Conservation (phyloP, 92 coral and sea anemone species). For the Parazoanthus swiftii region DNA sequence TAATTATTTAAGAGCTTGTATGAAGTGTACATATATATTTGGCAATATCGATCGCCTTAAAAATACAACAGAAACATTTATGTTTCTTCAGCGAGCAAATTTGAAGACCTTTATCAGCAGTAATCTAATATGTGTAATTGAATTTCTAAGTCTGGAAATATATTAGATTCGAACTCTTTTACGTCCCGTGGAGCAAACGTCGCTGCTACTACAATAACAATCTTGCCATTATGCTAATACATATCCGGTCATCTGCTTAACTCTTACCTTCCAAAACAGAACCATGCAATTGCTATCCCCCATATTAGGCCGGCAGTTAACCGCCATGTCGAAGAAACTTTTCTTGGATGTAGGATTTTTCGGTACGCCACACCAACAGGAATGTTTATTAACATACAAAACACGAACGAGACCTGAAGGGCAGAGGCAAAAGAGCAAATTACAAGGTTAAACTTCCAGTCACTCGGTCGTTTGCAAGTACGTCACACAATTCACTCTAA, state of each 20-base stretch:
- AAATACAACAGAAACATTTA: neutral
- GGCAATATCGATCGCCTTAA: neutral
- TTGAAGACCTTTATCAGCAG: neutral
- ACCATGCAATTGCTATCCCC: slow-evolving; percentile 73
- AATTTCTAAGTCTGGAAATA: neutral
- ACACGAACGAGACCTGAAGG: slow-evolving; percentile 53
- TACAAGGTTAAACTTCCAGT: neutral
- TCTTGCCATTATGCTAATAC: slow-evolving; percentile 7
- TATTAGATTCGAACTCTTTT: neutral
- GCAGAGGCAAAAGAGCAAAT: slow-evolving; percentile 16
- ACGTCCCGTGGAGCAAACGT: neutral
- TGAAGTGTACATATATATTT: neutral
- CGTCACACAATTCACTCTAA: neutral
- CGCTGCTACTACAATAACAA: neutral
- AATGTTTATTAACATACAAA: slow-evolving; percentile 62
- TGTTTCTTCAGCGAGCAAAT: neutral
- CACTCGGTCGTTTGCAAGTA: neutral
- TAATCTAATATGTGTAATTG: no score
- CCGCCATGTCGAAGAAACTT: slow-evolving; percentile 59
- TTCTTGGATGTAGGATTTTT: slow-evolving; percentile 58
- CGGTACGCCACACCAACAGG: slow-evolving; percentile 72
- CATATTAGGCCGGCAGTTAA: slow-evolving; percentile 56
- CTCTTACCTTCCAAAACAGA: slow-evolving; percentile 76
- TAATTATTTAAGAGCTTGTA: neutral
- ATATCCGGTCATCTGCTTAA: neutral